phyloP scores from a whole-genome alignment of 2,113 vertebrate species.

The Daphoenositta chrysoptera region DNA sequence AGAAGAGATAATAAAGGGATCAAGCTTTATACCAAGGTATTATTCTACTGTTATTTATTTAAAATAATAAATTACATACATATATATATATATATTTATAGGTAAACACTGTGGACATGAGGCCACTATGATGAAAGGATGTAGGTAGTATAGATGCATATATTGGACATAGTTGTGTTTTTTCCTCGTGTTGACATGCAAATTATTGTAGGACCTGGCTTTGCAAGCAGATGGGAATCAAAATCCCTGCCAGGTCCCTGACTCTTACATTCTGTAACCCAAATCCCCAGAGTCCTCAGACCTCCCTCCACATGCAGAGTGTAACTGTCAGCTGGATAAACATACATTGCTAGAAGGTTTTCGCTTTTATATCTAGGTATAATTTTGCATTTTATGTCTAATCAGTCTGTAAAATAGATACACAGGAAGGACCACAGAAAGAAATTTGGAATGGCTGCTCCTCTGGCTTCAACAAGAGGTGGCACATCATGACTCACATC shows the following conservation, averaged over 20 bases:
- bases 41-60: background rate
- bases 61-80: background rate
- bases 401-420: background rate
- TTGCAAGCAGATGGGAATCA: background rate
- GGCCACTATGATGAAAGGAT: background rate
- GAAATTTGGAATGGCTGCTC: background rate
- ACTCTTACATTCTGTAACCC: background rate
- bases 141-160: background rate
- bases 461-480: background rate
- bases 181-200: background rate
- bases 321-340: background rate
- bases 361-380: background rate
- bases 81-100: background rate
- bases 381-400: background rate
- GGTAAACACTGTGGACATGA: background rate
- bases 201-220: background rate
- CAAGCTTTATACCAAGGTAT: background rate
- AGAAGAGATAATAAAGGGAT: background rate
- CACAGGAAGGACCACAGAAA: background rate
- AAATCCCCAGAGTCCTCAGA: background rate
- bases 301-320: background rate
- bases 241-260: background rate
- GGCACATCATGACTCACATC: background rate
- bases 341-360: background rate
- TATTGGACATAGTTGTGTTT: background rate